A percentile compares a stretch with the other conserved stretches of the same genome.
Conservation (phyloP, 2,888 invertebrate genomes). For the Herminia tarsipennalis region DNA sequence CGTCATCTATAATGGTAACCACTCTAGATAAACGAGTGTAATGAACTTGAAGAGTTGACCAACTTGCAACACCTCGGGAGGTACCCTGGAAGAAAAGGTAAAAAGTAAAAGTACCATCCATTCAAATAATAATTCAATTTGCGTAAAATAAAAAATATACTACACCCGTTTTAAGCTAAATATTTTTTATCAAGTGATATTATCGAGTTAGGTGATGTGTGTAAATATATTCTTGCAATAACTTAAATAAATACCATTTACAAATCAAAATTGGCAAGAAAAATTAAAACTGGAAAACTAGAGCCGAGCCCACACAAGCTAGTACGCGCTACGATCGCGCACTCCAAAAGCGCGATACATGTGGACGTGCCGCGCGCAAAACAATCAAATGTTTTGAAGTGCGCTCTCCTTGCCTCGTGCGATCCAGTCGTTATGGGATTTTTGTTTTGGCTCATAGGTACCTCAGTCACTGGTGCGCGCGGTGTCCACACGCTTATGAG, state of each 20-base stretch:
- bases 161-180: background rate
- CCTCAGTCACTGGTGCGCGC: too few relatives aligned
- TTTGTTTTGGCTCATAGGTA: too few relatives aligned
- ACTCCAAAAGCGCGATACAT: too few relatives aligned
- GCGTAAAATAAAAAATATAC: background rate
- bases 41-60: conserved; percentile 14
- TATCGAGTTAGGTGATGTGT: background rate
- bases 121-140: background rate
- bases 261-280: too few relatives aligned
- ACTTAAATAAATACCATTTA: background rate
- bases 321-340: too few relatives aligned
- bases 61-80: conserved; percentile 6
- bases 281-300: too few relatives aligned
- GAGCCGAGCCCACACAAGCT: too few relatives aligned
- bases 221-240: background rate
- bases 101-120: background rate
- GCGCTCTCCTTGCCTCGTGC: too few relatives aligned
- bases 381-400: too few relatives aligned
- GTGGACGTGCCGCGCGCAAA: too few relatives aligned
- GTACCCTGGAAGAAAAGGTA: background rate
- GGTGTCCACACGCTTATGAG: too few relatives aligned
- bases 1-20: conserved; percentile 12
- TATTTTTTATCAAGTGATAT: background rate
- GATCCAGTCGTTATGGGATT: too few relatives aligned
- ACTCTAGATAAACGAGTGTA: conserved; percentile 15